Evolutionary conservation across 2,888 invertebrate genomes (phyloP), one percentile per base, ranked within the genome.

Genomic region (Syrphus vitripennis): DNA sequence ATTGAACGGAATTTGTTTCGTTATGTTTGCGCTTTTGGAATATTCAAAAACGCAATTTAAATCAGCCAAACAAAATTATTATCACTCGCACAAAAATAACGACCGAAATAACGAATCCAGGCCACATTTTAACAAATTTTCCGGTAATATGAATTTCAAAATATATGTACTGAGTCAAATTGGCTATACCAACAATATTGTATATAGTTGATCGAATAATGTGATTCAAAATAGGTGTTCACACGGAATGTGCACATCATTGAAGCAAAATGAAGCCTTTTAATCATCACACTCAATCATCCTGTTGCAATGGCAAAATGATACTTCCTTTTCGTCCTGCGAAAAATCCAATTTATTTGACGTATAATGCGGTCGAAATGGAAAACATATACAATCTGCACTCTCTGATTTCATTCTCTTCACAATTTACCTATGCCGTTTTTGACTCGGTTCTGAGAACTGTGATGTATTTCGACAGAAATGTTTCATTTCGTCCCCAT

Each of bases 201-300:
- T 1, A 21, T 10, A 9, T 45, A 59, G 24, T 9, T 34, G 53
- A 70, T n/a, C n/a, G n/a, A n/a, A n/a, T 80, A 83, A 75, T 79
- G 74, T 31, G 61, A 74, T 75, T 63, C 61, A 21, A 5, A 59
- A 21, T 34, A 37, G 7, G 72, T 24, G 61, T 70, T 48, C 74
- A 79, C 75, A 83, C 70, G 80, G 42, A 75, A 75, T 70, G 71
- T 37, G 55, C 61, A 71, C 78, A 74, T 69, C 59, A 74, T 42
- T 55, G 50, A 53, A 63, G 59, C 37, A 21, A n/a, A n/a, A 65
- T 65, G 65, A 65, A 65, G 45, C 67, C 40, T 65, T 84, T 76
- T 71, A 81, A 84, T 84, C 81, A 76, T 70, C 67, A 65, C 75
- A 76, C 84, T 81, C 37, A 65, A 81, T 81, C 84, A 76, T 84